Conservation (phyloP, 2,797 vertebrate species). For the Anniella stebbinsi region DNA sequence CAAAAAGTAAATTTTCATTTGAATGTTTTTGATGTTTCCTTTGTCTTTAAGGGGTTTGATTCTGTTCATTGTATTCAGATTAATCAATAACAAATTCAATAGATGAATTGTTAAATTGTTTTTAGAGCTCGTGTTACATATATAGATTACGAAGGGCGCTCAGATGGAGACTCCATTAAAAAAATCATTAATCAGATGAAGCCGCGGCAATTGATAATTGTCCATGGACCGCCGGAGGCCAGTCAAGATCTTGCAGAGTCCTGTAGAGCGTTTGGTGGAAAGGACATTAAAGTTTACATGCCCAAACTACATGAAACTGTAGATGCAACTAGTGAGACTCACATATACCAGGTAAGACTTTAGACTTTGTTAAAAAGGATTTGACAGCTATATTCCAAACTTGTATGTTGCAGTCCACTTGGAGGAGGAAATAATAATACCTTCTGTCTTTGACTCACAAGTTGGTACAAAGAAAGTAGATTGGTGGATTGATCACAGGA, state of each 20-base stretch:
- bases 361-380: background rate
- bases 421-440: background rate
- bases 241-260: constrained; percentile 96
- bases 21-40: background rate
- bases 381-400: background rate
- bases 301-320: constrained; percentile 97
- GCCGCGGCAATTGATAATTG: constrained; percentile 93
- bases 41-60: background rate
- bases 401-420: background rate
- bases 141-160: constrained; percentile 98
- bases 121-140: constrained; percentile 93
- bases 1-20: background rate
- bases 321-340: constrained; percentile 97
- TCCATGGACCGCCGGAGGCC: constrained; percentile 94
- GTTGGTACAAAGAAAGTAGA: background rate
- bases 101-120: constrained; percentile 15
- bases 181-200: constrained; percentile 99
- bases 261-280: constrained; percentile 95
- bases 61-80: background rate
- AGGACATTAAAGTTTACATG: constrained; percentile 98
- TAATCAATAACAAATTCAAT: background rate
- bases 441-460: background rate
- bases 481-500: background rate
- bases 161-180: constrained; percentile 98
- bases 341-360: constrained; percentile 94